Evolutionary conservation across 2,797 vertebrate genomes (phyloP).

Genomic region (Enteromius viviparus): DNA sequence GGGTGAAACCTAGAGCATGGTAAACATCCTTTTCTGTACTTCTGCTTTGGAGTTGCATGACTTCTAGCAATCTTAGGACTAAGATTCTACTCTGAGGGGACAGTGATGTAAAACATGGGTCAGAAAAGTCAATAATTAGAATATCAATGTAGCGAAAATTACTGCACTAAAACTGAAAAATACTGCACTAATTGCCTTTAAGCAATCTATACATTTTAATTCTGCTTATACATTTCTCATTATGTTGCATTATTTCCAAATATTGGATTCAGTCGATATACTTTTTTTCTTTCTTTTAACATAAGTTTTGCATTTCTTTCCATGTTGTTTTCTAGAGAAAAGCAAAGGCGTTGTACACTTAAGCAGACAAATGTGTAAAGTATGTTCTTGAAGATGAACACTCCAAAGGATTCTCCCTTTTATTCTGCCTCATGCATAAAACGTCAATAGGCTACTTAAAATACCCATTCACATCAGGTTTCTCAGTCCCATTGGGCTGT

Average conservation of each 20-base stretch:
- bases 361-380: background rate
- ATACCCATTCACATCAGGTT: background rate
- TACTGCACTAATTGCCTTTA: background rate
- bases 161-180: too few relatives aligned
- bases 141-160: background rate
- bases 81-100: background rate
- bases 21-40: background rate
- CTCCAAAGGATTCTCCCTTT: conserved; percentile 12
- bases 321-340: background rate
- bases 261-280: background rate
- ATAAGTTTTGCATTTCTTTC: background rate
- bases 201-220: background rate
- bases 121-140: background rate
- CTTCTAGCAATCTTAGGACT: background rate
- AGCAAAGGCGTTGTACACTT: background rate
- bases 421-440: conserved; percentile 39
- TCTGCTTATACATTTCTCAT: background rate
- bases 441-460: background rate
- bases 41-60: background rate
- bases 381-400: conserved; percentile 37
- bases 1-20: background rate
- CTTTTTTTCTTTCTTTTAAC: background rate
- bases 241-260: background rate
- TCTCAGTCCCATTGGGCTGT: background rate
- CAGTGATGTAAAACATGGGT: background rate